Evolutionary conservation across 2,888 invertebrate species (phyloP).

Genomic region (Alsophila aescularia): DNA sequence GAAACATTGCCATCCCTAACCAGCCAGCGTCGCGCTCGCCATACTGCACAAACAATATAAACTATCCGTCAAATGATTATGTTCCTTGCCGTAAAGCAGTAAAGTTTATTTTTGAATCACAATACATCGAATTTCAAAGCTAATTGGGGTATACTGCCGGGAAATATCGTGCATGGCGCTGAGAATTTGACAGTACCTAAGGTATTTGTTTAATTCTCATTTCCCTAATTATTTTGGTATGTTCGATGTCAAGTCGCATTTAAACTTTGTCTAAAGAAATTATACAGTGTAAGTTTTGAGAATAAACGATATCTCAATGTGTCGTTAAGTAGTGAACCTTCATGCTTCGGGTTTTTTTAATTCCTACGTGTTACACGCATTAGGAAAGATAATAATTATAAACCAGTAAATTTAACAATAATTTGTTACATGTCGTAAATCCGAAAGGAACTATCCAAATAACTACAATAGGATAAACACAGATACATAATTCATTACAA

Average conservation of each 20-base stretch:
- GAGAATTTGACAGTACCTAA: neutral
- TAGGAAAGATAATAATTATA: too few relatives aligned
- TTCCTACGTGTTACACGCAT: too few relatives aligned
- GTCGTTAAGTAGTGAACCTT: too few relatives aligned
- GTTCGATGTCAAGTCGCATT: neutral
- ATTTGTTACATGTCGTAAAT: too few relatives aligned
- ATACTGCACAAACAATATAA: conserved; percentile 29
- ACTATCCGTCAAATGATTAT: conserved; percentile 26
- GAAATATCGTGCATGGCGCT: conserved; percentile 11
- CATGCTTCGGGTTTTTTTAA: too few relatives aligned
- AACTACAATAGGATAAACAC: too few relatives aligned
- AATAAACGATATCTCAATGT: too few relatives aligned
- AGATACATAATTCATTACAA: too few relatives aligned
- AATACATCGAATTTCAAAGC: conserved; percentile 12
- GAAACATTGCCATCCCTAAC: conserved; percentile 4
- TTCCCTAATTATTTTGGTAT: conserved; percentile 14
- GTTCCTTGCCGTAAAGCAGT: conserved; percentile 23
- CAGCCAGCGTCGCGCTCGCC: conserved; percentile 36
- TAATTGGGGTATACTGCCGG: conserved; percentile 5
- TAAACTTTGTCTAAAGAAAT: too few relatives aligned
- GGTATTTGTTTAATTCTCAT: neutral
- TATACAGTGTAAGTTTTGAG: too few relatives aligned
- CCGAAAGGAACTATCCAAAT: too few relatives aligned
- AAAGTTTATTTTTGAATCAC: conserved; percentile 28
- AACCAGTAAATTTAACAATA: too few relatives aligned